Base-by-base conservation (phyloP, 1,140 invertebrate genomes). In the Eupeodes corollae region DNA sequence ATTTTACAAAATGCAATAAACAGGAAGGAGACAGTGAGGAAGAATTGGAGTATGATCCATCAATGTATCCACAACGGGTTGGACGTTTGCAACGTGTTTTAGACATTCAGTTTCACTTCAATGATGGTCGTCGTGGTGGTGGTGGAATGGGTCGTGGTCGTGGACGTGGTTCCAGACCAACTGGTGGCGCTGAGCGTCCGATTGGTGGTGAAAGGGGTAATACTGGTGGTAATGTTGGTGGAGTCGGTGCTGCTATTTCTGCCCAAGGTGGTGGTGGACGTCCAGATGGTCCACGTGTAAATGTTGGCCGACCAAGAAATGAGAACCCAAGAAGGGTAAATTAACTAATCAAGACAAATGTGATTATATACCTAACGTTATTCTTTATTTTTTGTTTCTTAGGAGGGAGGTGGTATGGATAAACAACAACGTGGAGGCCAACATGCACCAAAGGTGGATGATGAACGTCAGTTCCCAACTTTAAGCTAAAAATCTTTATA, bases 381-480 rank as follows among this genome's bases (percentile, higher is more conserved):
- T 41, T 41, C 12, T 35, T 35, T 35, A 15, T 35, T 10, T 35
- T 35, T 12, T 35, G 13, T 33, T 8, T 33, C 13, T 8, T 8
- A 26, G 21, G 21, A 26, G 21, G 21, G 47, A n/a, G 49, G 54
- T 32, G 44, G 52, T 43, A 63, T 62, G 39, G 56, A 63, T 35
- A 49, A 57, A 41, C 59, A 62, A 55, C 18, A 49, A 37, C 61
- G 63, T 14, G 47, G 58, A 62, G 51, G 50, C 56, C 78, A 81
- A 56, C 72, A 79, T 52, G 90, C 90, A 61, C 92, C 92, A 16
- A 92, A 91, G 70, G 88, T 96, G 43, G 89, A 94, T 68, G 91
- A 96, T 73, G 91, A 91, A 74, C 83, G 86, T 63, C 91, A 93
- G 73, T 95, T 96, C 73, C 92, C 92, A 52, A 90, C 88, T 58